Base-by-base conservation (phyloP, 2,888 invertebrate species). In the Nymphalis polychloros region DNA sequence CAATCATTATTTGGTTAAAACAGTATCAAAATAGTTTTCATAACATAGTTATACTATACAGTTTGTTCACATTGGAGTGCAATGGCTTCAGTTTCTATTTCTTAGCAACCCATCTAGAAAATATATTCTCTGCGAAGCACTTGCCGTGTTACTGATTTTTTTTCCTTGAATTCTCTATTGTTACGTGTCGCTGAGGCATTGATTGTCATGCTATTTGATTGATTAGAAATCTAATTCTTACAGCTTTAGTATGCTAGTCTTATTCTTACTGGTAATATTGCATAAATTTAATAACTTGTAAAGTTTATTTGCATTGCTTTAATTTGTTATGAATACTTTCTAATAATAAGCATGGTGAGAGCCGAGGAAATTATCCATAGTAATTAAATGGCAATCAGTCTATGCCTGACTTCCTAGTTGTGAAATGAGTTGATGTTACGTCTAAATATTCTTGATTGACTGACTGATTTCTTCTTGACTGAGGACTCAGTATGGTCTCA, bases 31-130 rank as follows among this genome's bases (percentile, higher is more conserved):
- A 59, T 19, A 19, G 6, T 16, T 46, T 23, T 27, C 23, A 53
- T 8, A n/a, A 35, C 31, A 31, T 8, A n/a, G 55, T 17, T 57
- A 71, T 64, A 23, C 7, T 57, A 71, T 64, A 23, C 70, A 77
- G 74, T 72, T 68, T 69, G 67, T 73, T 70, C 71, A 68, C 72
- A 73, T 67, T 27, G 59, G 41, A 66, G 74, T 73, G 73, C 87
- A 83, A 83, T 84, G 84, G 81, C 79, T 74, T 57, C 70, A 73
- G 76, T 89, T 89, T 89, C 88, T 87, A 83, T 87, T 87, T 87
- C 84, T 81, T 79, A 76, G 71, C 82, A 70, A 81, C 71, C 81
- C 78, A 73, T 64, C 77, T 86, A 84, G 83, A 86, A 87, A 86
- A 78, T 77, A 69, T 75, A 69, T 69, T 75, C 71, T 53, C 57